phyloP scores from a whole-genome alignment of 1,140 invertebrate genomes.

The Musca domestica region DNA sequence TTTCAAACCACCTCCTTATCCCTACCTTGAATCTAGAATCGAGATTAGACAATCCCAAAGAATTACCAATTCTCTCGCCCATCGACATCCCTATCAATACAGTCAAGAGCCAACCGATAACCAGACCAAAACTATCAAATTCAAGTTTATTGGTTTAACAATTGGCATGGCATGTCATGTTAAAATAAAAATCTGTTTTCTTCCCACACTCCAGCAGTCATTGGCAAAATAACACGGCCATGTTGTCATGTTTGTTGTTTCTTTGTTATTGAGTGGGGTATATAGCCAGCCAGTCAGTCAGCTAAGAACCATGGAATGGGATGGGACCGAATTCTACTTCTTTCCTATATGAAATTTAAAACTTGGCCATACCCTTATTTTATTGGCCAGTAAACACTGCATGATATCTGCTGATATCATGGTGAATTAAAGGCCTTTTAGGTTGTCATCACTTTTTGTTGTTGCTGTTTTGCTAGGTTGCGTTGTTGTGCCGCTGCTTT shows the following conservation, averaged over 20 bases:
- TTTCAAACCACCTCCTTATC: too few relatives aligned
- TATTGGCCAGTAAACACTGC: constrained; percentile 18
- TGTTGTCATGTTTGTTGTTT: not conserved
- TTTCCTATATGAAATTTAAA: constrained; percentile 21
- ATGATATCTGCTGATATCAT: constrained; percentile 20
- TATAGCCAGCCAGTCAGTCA: too few relatives aligned
- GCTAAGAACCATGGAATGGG: too few relatives aligned
- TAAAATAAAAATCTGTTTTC: constrained; percentile 20
- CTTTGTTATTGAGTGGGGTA: not conserved
- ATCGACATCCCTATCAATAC: too few relatives aligned
- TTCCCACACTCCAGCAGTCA: constrained; percentile 14
- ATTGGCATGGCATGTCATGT: constrained; percentile 21
- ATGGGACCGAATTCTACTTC: too few relatives aligned
- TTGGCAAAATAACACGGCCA: constrained; percentile 1
- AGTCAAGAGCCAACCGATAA: too few relatives aligned
- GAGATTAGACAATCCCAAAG: too few relatives aligned
- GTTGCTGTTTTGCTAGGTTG: too few relatives aligned
- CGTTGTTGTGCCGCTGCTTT: too few relatives aligned
- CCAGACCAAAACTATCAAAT: constrained; percentile 8
- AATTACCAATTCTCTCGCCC: too few relatives aligned
- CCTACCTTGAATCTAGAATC: too few relatives aligned
- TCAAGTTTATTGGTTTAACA: constrained; percentile 22
- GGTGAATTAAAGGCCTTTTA: constrained; percentile 15
- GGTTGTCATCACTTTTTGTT: constrained; percentile 14
- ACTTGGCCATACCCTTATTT: constrained; percentile 14